Conservation (phyloP, 2,888 invertebrate species). For the Furcula furcula region DNA sequence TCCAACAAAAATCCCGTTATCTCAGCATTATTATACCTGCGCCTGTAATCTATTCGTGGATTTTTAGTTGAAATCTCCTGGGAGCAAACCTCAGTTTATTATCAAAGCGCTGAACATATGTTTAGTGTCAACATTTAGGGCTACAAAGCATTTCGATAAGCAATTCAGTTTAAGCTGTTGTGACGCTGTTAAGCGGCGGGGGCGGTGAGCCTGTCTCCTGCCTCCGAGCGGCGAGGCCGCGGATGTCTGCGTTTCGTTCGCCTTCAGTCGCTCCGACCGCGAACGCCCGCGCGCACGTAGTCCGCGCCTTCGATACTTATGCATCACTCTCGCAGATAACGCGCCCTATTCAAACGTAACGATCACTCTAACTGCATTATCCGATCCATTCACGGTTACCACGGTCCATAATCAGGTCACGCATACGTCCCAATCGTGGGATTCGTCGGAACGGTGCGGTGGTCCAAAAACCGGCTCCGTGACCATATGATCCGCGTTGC, state of each 20-base stretch:
- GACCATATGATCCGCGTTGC: conserved; percentile 65
- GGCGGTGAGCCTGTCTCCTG: conserved; percentile 35
- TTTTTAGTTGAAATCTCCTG: conserved; percentile 56
- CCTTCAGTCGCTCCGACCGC: conserved; percentile 62
- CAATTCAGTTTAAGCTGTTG: conserved; percentile 62
- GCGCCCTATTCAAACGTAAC: conserved; percentile 65
- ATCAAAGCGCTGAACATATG: conserved; percentile 47
- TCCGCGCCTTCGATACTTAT: conserved; percentile 28
- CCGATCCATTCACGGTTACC: conserved; percentile 40
- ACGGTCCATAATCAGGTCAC: conserved; percentile 35
- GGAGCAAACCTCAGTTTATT: conserved; percentile 46
- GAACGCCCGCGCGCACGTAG: conserved; percentile 65
- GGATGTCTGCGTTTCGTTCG: conserved; percentile 23
- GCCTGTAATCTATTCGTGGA: conserved; percentile 19
- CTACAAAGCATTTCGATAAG: conserved; percentile 63
- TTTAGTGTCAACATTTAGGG: conserved; percentile 48
- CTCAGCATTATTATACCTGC: conserved; percentile 11
- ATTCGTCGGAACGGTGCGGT: conserved; percentile 28
- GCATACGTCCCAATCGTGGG: conserved; percentile 31
- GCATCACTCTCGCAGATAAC: conserved; percentile 55
- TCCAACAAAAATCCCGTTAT: conserved; percentile 31
- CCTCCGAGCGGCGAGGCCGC: conserved; percentile 21
- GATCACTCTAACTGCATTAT: conserved; percentile 52
- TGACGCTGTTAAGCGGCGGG: conserved; percentile 45
- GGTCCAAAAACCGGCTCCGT: conserved; percentile 56